Evolutionary conservation across 2,888 invertebrate species (phyloP), one percentile per base, ranked within the genome.

Genomic region (Caradrina clavipalpis): DNA sequence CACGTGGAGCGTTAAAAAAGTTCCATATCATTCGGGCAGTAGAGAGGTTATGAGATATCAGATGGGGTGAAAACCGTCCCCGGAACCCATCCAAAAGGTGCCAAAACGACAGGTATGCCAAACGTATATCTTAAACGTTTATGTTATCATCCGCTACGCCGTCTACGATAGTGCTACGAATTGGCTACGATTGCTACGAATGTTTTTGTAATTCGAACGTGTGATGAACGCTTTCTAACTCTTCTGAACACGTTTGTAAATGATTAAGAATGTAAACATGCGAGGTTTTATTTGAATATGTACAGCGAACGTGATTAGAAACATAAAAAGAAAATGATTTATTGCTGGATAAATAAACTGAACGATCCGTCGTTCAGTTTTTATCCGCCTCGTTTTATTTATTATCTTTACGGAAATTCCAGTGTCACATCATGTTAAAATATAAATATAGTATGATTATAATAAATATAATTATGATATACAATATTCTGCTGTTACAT

Each of bases 51-150:
- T 89, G 88, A 88, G 87, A 88, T 87, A 86, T 86, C 84, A 87
- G 85, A 92, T 90, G 86, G 89, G 88, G 92, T 93, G 92, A 90
- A 90, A 91, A 94, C 89, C 90, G 87, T 87, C 84, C 88, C 81
- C 87, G 85, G 86, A 89, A 90, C 86, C 88, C 88, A 82, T 82
- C 82, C 76, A 67, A 86, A 78, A 88, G 87, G 87, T 88, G 85
- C 86, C 88, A 88, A 90, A 87, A 89, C 81, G 81, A 72, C 83
- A 87, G 85, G 86, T 88, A 86, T 84, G 87, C 86, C 87, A 86
- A 87, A 87, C 89, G 87, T 83, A 90, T 88, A 89, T 87, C 87
- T 87, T 78, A 82, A 88, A 82, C 83, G 86, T 86, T 88, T 86
- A 88, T 87, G 88, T 88, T 90, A 88, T 89, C 86, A 89, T 89